phyloP scores from a whole-genome alignment of 2,797 vertebrate genomes.

The Hypotaenidia okinawae region DNA sequence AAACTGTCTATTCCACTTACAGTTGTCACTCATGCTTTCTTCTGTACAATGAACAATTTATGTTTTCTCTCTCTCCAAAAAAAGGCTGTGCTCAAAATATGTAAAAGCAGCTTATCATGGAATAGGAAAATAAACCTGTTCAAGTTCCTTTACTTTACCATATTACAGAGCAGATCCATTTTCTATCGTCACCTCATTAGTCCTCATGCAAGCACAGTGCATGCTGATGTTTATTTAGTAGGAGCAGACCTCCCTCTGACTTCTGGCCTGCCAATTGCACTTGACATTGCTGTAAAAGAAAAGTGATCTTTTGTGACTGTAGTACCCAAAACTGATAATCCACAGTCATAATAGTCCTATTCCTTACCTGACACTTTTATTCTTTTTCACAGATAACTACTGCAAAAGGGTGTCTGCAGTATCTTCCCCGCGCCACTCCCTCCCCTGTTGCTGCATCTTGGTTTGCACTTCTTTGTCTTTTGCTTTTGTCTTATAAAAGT shows the following conservation, averaged over 20 bases:
- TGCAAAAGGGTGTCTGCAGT: neutral
- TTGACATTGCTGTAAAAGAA: conserved; percentile 37
- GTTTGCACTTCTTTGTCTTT: conserved; percentile 76
- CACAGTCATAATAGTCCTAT: conserved; percentile 15
- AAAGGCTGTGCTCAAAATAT: neutral
- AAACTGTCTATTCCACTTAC: conserved; percentile 86
- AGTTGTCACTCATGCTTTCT: conserved; percentile 75
- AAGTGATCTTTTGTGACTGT: conserved; percentile 37
- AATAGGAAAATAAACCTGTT: neutral
- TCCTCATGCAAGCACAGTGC: neutral
- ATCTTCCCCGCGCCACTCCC: neutral
- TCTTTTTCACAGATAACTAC: neutral
- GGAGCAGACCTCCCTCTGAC: neutral
- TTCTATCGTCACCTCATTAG: conserved; percentile 36
- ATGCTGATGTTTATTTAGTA: neutral
- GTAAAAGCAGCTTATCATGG: conserved; percentile 4
- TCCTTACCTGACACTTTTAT: conserved; percentile 43
- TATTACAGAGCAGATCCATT: conserved; percentile 8
- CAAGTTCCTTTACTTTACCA: neutral
- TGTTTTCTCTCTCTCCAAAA: conserved; percentile 51
- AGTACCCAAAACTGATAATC: conserved; percentile 45
- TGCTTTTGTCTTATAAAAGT: conserved; percentile 80
- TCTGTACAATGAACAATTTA: conserved; percentile 53
- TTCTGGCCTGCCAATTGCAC: conserved; percentile 49
- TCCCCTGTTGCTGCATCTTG: neutral